Conservation (phyloP, 2,797 vertebrate genomes). For the Brachymystax lenok region DNA sequence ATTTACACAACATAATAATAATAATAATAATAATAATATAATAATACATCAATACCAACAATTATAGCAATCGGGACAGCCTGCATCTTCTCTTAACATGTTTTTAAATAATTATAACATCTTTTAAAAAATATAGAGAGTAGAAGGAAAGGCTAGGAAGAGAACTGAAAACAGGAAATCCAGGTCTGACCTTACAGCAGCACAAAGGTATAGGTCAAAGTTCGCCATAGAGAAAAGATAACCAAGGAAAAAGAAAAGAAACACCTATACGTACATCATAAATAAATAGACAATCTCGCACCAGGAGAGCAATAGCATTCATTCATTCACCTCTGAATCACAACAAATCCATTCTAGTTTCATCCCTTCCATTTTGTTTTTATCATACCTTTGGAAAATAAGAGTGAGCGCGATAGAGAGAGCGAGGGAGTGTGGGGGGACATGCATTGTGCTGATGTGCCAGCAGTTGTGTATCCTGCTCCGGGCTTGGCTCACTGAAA, state of each 20-base stretch:
- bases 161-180: slow-evolving; percentile 54
- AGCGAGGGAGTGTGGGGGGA: slow-evolving; percentile 23
- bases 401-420: slow-evolving; percentile 18
- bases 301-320: slow-evolving; percentile 65
- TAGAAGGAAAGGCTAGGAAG: slow-evolving; percentile 10
- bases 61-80: slow-evolving; percentile 82
- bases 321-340: slow-evolving; percentile 55
- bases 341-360: slow-evolving; percentile 18
- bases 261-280: slow-evolving; percentile 71
- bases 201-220: slow-evolving; percentile 62
- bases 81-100: slow-evolving; percentile 81
- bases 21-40: slow-evolving; percentile 56
- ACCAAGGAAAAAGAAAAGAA: slow-evolving; percentile 50
- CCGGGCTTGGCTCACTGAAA: slow-evolving; percentile 71
- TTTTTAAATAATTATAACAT: slow-evolving; percentile 81
- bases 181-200: slow-evolving; percentile 63
- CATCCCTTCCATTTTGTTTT: slow-evolving; percentile 38
- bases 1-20: slow-evolving; percentile 86
- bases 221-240: slow-evolving; percentile 64
- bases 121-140: slow-evolving; percentile 71
- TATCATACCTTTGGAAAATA: slow-evolving; percentile 68
- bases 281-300: slow-evolving; percentile 73
- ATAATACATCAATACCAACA: slow-evolving; percentile 57
- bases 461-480: slow-evolving; percentile 66
- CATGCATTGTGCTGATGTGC: slow-evolving; percentile 74